Base-by-base conservation (phyloP, 2,113 vertebrate species). In the Thermophis baileyi region DNA sequence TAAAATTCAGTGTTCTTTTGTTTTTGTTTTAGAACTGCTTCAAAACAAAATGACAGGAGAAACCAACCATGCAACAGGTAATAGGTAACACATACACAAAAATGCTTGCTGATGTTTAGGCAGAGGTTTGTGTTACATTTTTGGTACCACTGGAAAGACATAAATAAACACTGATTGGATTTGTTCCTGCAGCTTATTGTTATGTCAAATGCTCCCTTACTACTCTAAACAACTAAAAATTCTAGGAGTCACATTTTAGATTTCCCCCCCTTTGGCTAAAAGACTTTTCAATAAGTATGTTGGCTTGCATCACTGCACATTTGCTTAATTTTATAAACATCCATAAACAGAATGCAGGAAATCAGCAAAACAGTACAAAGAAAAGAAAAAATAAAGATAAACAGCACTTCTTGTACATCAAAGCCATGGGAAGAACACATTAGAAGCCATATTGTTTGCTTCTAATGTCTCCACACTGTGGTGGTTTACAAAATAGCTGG, bases 1-100 rank as follows among this genome's bases (percentile, higher is more conserved):
- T 94, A 95, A 94, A 95, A 94, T 93, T 69, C 91, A 93, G 89
- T 95, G 95, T 94, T 94, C 93, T 94, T 40, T 90, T 22, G 0
- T 55, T 54, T 89, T 90, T 74, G 14, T 94, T 91, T 94, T 86
- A 89, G 95, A 96, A 96, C 89, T 4, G 49, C 35, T 91, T 95
- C 55, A 93, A 94, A 89, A 47, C 91, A 94, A 96, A 94, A 94
- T 91, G 90, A 85, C 88, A 93, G 47, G 57, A 16, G 54, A 96
- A 97, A 95, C 90, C 94, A 96, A 93, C 1, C 44, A 9, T 92
- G 12, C 91, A 92, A 7, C 55, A 93, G 86, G 91, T 53, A 89
- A 60, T 93, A 93, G 51, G 44, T n/a, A 40, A n/a, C 57, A 20
- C 16, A 63, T 92, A 92, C 92, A 50, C 63, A 54, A 54, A 93